A percentile compares a stretch with the other conserved stretches of the same genome.
Conservation (phyloP, 2,797 vertebrate species). For the Darevskia mixta region DNA sequence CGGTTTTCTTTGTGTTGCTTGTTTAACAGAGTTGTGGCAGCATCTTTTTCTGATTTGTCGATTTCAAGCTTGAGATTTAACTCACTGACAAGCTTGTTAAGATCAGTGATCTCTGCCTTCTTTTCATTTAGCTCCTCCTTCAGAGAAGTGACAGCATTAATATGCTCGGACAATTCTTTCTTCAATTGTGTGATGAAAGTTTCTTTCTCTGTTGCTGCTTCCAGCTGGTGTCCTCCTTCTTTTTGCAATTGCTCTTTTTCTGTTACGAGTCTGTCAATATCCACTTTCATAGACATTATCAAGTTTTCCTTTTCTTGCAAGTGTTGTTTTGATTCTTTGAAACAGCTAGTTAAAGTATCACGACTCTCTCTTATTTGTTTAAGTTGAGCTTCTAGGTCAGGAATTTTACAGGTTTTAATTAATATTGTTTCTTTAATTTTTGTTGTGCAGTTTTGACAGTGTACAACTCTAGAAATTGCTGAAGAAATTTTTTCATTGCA, state of each 20-base stretch:
- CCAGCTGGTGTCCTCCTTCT: slow-evolving; percentile 80
- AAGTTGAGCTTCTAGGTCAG: slow-evolving; percentile 87
- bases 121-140: slow-evolving; percentile 85
- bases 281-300: slow-evolving; percentile 84
- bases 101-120: slow-evolving; percentile 78
- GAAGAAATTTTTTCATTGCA: slow-evolving; percentile 78
- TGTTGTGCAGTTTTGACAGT: slow-evolving; percentile 77
- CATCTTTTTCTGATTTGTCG: slow-evolving; percentile 86
- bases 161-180: slow-evolving; percentile 84
- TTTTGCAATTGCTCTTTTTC: slow-evolving; percentile 85
- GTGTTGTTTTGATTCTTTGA: slow-evolving; percentile 84
- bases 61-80: slow-evolving; percentile 85
- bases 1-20: slow-evolving; percentile 82
- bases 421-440: slow-evolving; percentile 82
- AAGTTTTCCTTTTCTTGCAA: slow-evolving; percentile 86
- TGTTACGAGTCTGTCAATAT: slow-evolving; percentile 73
- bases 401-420: slow-evolving; percentile 77
- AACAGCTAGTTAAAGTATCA: slow-evolving; percentile 80
- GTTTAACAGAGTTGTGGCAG: slow-evolving; percentile 84
- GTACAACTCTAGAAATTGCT: slow-evolving; percentile 79
- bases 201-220: slow-evolving; percentile 86
- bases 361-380: slow-evolving; percentile 80
- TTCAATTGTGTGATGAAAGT: slow-evolving; percentile 85
- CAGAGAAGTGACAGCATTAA: slow-evolving; percentile 81
- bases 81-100: slow-evolving; percentile 82